A percentile compares a stretch with the other conserved stretches of the same genome.
Evolutionary conservation across 53 echinoderm and acorn worm species (phyloP).

Genomic region (Zoroaster sp.): DNA sequence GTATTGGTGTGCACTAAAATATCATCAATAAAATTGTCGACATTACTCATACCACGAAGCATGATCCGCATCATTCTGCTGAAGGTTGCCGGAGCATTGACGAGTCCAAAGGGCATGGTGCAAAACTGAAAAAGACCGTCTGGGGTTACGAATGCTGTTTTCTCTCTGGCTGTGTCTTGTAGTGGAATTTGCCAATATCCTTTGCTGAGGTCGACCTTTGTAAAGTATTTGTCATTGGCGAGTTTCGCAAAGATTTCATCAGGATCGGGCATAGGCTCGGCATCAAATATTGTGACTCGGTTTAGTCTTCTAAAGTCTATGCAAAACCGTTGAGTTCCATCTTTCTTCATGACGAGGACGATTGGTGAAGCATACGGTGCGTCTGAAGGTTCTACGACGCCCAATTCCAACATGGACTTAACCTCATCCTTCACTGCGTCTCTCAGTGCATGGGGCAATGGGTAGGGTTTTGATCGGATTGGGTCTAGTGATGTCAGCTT

Average conservation of each 20-base stretch:
- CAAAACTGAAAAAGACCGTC: conserved; percentile 49
- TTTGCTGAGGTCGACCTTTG: conserved; percentile 13
- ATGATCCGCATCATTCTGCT: conserved; percentile 56
- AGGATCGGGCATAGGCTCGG: no score
- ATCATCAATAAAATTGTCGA: conserved; percentile 67
- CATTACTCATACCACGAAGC: neutral
- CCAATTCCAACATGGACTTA: conserved; percentile 7
- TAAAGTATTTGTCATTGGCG: conserved; percentile 25
- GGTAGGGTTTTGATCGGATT: conserved; percentile 23
- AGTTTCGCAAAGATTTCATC: conserved; percentile 29
- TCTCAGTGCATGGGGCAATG: conserved; percentile 17
- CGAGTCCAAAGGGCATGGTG: conserved; percentile 61
- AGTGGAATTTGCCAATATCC: conserved; percentile 47
- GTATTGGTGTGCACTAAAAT: conserved; percentile 59
- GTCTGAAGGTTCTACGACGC: neutral
- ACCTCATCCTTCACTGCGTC: conserved; percentile 1
- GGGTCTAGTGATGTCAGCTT: conserved; percentile 5
- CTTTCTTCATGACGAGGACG: conserved; percentile 1
- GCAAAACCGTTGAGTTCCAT: neutral
- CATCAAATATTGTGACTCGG: conserved; percentile 15
- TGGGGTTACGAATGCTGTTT: conserved; percentile 49
- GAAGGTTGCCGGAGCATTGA: conserved; percentile 45
- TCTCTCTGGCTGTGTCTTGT: neutral
- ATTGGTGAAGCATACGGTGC: conserved; percentile 34
- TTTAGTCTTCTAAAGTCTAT: conserved; percentile 36